These are phyloP conservation scores for Takifugu rubripes DNA, from an alignment of 2,797 vertebrate species.

Conservation along the genomic window DNA sequence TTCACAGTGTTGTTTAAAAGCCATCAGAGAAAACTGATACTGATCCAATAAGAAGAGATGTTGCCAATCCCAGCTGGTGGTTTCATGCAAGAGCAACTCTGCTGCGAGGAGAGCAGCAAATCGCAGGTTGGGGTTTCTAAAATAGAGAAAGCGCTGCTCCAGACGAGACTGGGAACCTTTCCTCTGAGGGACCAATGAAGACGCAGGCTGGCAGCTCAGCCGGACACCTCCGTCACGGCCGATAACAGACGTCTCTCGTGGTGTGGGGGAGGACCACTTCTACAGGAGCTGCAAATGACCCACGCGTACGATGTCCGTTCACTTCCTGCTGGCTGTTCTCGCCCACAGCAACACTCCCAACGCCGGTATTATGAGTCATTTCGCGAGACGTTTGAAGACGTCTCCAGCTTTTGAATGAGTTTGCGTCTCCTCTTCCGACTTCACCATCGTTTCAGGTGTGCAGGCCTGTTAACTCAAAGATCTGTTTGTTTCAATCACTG, in stretches of 20 bases:
- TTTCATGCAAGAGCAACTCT: conserved; percentile 11
- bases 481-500: too few relatives aligned
- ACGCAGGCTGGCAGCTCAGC: conserved; percentile 29
- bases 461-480: too few relatives aligned
- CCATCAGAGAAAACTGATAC: background rate
- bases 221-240: conserved; percentile 41
- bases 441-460: too few relatives aligned
- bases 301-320: too few relatives aligned
- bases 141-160: conserved; percentile 11
- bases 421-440: too few relatives aligned
- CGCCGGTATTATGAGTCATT: too few relatives aligned
- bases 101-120: conserved; percentile 25
- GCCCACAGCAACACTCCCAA: too few relatives aligned
- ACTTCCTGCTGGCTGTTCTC: too few relatives aligned
- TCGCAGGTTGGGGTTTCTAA: conserved; percentile 13
- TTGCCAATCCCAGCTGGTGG: conserved; percentile 6
- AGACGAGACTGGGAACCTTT: conserved; percentile 37
- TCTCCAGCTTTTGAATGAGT: too few relatives aligned
- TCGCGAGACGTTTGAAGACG: too few relatives aligned
- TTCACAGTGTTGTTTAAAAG: background rate
- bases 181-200: conserved; percentile 50
- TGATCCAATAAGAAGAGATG: conserved; percentile 3
- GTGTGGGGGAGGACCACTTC: conserved; percentile 5
- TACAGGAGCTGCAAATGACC: background rate
- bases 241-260: conserved; percentile 48